These are phyloP conservation scores for Myotis findleyi DNA, from an alignment of 2,797 vertebrate species.

Conservation along the genomic window DNA sequence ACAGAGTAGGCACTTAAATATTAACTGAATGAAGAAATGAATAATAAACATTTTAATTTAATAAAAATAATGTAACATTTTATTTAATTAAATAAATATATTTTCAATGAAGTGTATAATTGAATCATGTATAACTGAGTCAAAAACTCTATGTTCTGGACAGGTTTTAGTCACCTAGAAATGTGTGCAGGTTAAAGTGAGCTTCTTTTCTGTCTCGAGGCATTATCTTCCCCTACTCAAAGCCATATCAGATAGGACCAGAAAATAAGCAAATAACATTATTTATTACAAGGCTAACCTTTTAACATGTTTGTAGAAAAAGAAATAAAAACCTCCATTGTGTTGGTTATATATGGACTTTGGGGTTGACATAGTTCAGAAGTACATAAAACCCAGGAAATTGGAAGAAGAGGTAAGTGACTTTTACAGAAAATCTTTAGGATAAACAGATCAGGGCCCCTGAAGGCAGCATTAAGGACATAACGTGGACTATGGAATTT, in stretches of 20 bases:
- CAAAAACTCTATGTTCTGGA: neutral
- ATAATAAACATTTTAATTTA: neutral
- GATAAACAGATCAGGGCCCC: neutral
- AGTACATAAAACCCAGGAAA: slow-evolving; percentile 17
- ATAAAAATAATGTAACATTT: neutral
- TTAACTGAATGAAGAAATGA: neutral
- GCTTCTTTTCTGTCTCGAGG: neutral
- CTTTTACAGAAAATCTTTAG: slow-evolving; percentile 54
- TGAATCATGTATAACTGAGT: neutral
- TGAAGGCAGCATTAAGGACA: neutral
- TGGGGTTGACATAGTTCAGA: neutral
- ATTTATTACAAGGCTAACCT: neutral
- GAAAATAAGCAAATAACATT: neutral
- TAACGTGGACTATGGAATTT: neutral
- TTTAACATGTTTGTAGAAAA: neutral
- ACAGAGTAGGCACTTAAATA: neutral
- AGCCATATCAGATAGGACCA: neutral
- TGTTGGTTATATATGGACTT: neutral
- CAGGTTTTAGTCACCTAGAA: neutral
- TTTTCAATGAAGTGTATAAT: neutral
- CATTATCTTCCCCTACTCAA: neutral
- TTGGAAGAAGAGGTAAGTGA: neutral
- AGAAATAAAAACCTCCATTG: neutral
- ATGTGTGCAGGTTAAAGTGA: neutral
- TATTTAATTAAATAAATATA: neutral